Conservation (phyloP, 2,113 vertebrate genomes). For the Leptocoma aspasia region DNA sequence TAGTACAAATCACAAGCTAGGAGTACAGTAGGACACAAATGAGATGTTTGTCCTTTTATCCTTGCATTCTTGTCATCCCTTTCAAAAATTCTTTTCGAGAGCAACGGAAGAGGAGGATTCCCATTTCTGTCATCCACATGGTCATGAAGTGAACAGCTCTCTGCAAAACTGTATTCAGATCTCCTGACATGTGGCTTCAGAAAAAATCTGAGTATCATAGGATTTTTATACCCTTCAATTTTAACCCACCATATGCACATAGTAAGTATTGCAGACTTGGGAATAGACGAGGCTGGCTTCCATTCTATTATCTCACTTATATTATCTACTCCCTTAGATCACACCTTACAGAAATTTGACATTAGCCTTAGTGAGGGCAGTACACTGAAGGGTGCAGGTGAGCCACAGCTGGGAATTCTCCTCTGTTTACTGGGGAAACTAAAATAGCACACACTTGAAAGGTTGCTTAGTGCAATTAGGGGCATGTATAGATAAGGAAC, state of each 20-base stretch:
- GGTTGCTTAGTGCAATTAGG: neutral
- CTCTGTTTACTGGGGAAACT: neutral
- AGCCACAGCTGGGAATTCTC: neutral
- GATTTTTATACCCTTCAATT: neutral
- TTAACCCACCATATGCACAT: fast-evolving
- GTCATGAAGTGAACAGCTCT: neutral
- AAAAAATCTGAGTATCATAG: neutral
- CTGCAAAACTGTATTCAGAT: neutral
- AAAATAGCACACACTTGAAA: neutral
- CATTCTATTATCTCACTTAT: neutral
- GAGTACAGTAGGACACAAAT: neutral
- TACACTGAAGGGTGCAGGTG: neutral
- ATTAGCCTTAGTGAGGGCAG: neutral
- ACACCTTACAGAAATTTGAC: neutral
- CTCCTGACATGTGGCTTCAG: neutral
- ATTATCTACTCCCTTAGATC: neutral
- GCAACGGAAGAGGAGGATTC: neutral
- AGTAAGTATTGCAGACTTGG: neutral
- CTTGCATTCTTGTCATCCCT: neutral
- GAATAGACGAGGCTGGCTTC: neutral
- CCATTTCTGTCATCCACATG: neutral
- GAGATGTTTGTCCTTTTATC: neutral
- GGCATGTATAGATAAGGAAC: neutral
- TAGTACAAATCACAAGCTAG: neutral
- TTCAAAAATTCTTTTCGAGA: neutral